phyloP scores from a whole-genome alignment of 53 echinoderm and acorn worm species.

The Patiria pectinifera region DNA sequence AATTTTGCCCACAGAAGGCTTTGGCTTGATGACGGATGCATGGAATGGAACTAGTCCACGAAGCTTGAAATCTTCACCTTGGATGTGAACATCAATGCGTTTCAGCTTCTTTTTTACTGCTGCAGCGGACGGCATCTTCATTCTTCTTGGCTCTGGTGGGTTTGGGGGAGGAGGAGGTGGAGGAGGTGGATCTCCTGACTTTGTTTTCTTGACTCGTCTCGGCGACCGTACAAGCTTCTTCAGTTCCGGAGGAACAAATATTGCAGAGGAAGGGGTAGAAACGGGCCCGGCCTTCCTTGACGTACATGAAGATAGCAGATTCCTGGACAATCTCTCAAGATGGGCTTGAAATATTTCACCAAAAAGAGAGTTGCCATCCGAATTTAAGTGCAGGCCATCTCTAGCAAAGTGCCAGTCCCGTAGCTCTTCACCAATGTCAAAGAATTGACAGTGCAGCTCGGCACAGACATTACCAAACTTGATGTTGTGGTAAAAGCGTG shows the following conservation, averaged over 20 bases:
- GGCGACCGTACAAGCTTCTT: background rate
- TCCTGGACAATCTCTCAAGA: background rate
- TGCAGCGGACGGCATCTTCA: background rate
- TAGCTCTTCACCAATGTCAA: background rate
- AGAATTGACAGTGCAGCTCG: background rate
- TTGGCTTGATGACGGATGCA: background rate
- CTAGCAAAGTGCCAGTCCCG: background rate
- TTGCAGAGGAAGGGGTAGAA: background rate
- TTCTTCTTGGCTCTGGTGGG: background rate
- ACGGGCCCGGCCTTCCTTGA: background rate
- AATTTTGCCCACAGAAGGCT: background rate
- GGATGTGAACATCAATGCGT: background rate
- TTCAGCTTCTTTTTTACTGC: background rate
- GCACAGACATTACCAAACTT: conserved; percentile 2
- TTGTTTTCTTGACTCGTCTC: background rate
- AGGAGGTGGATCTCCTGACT: background rate
- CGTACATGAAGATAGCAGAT: background rate
- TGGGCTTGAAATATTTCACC: background rate
- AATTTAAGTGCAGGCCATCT: conserved; percentile 15
- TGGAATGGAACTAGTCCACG: background rate
- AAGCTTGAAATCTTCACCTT: conserved; percentile 11
- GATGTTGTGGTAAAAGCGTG: background rate
- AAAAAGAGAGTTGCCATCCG: conserved; percentile 3
- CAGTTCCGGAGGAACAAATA: background rate
- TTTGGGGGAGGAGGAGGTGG: background rate